phyloP scores from a whole-genome alignment of 2,113 vertebrate genomes.

The Mustela nigripes region DNA sequence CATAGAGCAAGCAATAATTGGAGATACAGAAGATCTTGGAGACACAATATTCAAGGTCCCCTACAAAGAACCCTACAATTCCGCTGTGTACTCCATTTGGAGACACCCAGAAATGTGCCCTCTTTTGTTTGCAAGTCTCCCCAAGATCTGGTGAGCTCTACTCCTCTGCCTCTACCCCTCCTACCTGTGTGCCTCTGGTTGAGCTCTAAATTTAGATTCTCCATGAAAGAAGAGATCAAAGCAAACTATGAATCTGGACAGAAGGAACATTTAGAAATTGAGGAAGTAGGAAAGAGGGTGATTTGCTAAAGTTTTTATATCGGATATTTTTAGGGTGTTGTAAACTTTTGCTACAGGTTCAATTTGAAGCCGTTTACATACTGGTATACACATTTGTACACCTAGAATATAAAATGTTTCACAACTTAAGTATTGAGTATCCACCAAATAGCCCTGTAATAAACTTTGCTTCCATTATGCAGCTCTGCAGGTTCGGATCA shows the following conservation, averaged over 20 bases:
- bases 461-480: neutral
- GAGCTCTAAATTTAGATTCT: neutral
- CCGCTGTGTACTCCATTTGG: neutral
- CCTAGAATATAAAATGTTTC: neutral
- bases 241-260: neutral
- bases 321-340: conserved; percentile 38
- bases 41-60: neutral
- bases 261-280: neutral
- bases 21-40: neutral
- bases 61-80: neutral
- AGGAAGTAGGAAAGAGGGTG: neutral
- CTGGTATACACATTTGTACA: neutral
- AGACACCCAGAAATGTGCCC: neutral
- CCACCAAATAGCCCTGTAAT: neutral
- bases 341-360: conserved; percentile 48
- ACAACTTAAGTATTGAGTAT: neutral
- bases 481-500: neutral
- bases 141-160: neutral
- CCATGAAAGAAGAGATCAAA: neutral
- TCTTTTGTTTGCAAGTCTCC: neutral
- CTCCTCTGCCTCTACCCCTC: neutral
- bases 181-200: neutral
- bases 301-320: conserved; percentile 25
- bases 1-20: neutral
- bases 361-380: neutral